These are phyloP conservation scores for Brachionus koreanus DNA, from an alignment of 1,140 invertebrate species.

Conservation along the genomic window DNA sequence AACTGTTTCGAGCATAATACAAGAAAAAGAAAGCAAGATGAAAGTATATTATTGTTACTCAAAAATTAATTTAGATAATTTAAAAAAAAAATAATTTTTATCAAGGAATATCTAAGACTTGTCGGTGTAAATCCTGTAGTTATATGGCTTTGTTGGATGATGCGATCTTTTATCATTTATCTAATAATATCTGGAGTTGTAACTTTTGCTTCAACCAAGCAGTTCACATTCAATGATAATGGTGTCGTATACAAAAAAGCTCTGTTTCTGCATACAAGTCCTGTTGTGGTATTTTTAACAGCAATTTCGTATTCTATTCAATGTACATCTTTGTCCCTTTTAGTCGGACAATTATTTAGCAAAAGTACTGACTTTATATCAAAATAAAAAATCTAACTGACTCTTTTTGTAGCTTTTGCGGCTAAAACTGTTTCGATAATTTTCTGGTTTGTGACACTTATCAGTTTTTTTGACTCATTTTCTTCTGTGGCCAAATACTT, in stretches of 20 bases:
- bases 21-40: conserved; percentile 44
- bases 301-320: conserved; percentile 11
- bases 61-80: not conserved
- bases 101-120: conserved; percentile 31
- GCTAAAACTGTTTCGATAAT: conserved; percentile 38
- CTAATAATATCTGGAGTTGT: not conserved
- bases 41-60: not conserved
- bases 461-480: conserved; percentile 22
- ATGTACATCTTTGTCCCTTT: not conserved
- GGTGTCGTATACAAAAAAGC: not conserved
- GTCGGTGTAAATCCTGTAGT: conserved; percentile 26
- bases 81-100: not conserved
- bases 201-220: not conserved
- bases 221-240: not conserved
- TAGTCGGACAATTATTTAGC: conserved; percentile 42
- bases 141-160: conserved; percentile 41
- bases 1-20: conserved; percentile 20
- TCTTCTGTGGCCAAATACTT: conserved; percentile 17
- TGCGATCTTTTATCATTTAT: conserved; percentile 42
- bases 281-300: conserved; percentile 10
- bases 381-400: not conserved
- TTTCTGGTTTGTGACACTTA: conserved; percentile 22
- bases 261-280: conserved; percentile 18
- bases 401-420: conserved; percentile 15
- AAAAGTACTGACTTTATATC: conserved; percentile 1